Conservation (phyloP, 2,797 vertebrate genomes). For the Cynopterus sphinx region DNA sequence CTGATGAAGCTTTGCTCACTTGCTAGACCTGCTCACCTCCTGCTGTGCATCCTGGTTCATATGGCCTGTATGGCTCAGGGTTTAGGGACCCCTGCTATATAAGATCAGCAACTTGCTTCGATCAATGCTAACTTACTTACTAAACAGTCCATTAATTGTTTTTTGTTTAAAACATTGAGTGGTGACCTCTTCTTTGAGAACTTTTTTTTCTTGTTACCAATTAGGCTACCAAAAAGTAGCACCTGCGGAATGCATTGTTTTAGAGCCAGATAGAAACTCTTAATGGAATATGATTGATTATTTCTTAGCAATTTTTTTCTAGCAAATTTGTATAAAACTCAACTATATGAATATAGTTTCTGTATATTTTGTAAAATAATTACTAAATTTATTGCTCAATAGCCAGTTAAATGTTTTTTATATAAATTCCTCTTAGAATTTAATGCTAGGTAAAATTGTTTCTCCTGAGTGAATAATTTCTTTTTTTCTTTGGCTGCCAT, state of each 20-base stretch:
- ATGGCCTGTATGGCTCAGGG: no score
- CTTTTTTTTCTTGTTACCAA: not conserved
- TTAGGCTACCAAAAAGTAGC: not conserved
- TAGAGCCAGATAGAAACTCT: not conserved
- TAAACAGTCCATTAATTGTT: not conserved
- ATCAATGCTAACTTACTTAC: not conserved
- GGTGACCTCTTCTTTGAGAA: not conserved
- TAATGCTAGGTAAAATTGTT: not conserved
- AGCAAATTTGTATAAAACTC: not conserved
- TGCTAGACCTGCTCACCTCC: no score
- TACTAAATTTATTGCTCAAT: not conserved
- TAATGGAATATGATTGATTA: not conserved
- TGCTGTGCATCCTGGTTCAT: no score
- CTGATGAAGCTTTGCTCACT: no score
- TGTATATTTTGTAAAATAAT: not conserved
- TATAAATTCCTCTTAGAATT: slow-evolving; percentile 16
- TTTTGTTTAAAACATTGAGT: not conserved
- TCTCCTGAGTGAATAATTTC: not conserved
- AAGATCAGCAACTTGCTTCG: not conserved
- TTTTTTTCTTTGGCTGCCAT: not conserved
- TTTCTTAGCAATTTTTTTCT: not conserved
- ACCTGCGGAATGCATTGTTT: not conserved
- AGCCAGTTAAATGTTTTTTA: not conserved
- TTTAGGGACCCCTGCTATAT: no score
- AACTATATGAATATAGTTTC: not conserved